Conservation (phyloP, 2,113 vertebrate genomes). For the Gnathonemus echidnorhynchus region DNA sequence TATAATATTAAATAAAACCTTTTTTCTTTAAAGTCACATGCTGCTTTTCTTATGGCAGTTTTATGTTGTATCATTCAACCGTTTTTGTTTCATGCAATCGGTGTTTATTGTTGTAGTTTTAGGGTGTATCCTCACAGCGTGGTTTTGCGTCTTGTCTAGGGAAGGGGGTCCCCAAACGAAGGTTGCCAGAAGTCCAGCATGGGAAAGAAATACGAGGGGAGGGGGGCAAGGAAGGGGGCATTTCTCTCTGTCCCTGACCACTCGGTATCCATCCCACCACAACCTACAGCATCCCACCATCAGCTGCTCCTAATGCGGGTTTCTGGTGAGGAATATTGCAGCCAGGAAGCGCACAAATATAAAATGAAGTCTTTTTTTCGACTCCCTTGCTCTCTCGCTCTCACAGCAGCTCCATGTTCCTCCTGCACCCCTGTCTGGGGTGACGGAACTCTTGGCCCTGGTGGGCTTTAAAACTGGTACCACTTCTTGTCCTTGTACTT, state of each 20-base stretch:
- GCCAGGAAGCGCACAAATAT: constrained; percentile 41
- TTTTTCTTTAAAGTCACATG: constrained; percentile 57
- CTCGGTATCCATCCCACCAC: constrained; percentile 30
- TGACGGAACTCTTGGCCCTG: constrained; percentile 39
- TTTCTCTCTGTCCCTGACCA: constrained; percentile 18
- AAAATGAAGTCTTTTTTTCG: constrained; percentile 30
- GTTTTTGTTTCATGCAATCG: constrained; percentile 72
- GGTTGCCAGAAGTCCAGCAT: constrained; percentile 31
- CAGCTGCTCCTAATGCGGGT: constrained; percentile 37
- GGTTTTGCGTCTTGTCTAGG: constrained; percentile 55
- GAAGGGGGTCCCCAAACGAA: constrained; percentile 39
- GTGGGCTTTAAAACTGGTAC: constrained; percentile 87
- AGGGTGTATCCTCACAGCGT: constrained; percentile 74
- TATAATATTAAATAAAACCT: constrained; percentile 69
- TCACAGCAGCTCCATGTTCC: constrained; percentile 24
- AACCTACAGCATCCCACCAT: constrained; percentile 34
- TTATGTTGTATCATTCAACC: constrained; percentile 45
- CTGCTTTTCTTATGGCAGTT: constrained; percentile 74
- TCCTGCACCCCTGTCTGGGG: constrained; percentile 45
- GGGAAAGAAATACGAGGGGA: neutral
- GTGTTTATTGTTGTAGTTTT: constrained; percentile 59
- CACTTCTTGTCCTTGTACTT: constrained; percentile 99
- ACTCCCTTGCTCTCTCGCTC: neutral
- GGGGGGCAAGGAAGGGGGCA: neutral
- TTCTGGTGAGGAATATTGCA: constrained; percentile 30